These are phyloP conservation scores for Plebejus anna DNA, from an alignment of 2,888 invertebrate species.

Conservation along the genomic window DNA sequence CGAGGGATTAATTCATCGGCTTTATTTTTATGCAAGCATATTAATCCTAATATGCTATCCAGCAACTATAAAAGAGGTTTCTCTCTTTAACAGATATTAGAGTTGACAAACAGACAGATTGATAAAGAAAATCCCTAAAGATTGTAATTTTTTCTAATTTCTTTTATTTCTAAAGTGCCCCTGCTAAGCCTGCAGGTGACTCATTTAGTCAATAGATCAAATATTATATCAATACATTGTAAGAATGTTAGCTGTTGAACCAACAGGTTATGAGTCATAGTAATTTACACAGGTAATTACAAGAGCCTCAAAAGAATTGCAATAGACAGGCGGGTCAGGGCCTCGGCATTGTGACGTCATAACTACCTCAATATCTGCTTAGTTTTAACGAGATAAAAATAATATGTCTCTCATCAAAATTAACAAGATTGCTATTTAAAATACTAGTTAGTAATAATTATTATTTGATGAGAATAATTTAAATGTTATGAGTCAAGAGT, in stretches of 20 bases:
- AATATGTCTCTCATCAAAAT: not conserved
- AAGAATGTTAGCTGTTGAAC: not conserved
- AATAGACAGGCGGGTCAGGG: constrained; percentile 12
- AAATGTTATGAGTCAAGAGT: not conserved
- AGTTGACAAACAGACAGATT: not conserved
- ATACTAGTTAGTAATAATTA: too few species aligned
- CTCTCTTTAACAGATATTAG: not conserved
- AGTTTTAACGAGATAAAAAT: not conserved
- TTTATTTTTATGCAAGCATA: too few species aligned
- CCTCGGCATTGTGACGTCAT: not conserved
- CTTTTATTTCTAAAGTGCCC: not conserved
- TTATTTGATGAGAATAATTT: not conserved
- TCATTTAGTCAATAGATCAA: not conserved
- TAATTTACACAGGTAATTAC: constrained; percentile 7
- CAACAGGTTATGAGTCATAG: constrained; percentile 11
- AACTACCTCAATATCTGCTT: not conserved
- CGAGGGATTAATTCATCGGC: too few species aligned
- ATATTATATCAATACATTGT: not conserved
- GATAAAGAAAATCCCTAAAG: too few species aligned
- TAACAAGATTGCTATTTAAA: not conserved
- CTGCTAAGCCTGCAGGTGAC: not conserved
- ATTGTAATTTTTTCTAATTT: not conserved
- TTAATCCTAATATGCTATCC: too few species aligned
- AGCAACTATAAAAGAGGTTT: not conserved
- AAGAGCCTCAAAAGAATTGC: constrained; percentile 17